Base-by-base conservation (phyloP, 2,888 invertebrate species). In the Lasioglossum lativentre region DNA sequence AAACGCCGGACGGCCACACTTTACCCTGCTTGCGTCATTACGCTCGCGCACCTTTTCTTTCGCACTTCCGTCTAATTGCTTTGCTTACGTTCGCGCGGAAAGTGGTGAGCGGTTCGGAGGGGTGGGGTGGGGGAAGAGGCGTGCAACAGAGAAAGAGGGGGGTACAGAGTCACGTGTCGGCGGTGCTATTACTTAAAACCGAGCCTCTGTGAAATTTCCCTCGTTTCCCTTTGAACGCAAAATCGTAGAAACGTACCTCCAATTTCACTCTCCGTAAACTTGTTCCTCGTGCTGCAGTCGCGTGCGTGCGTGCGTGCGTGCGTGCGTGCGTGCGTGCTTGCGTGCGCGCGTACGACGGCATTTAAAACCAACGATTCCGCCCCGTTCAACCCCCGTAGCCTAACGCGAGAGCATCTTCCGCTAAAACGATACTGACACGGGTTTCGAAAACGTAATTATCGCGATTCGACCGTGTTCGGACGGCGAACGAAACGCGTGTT, bases 1-100 rank as follows among this genome's bases (percentile, higher is more conserved):
- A 93, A 93, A 90, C 84, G 79, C 84, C 80, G 83, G 85, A 83
- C 83, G 89, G 90, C 78, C 91, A 90, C 92, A 89, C 80, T 86
- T 87, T 88, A 85, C 87, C 77, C 84, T 73, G 78, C 66, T 78
- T 75, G 81, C 85, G 74, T 85, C 83, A 80, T 85, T 84, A 82
- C 82, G 73, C 75, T 74, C 81, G 81, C 82, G 70, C 70, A 59
- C 73, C 63, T 84, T 83, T 84, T 88, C 83, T 84, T 88, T 86
- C 83, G 75, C 77, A 83, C 85, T 88, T 78, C 81, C 81, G 87
- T 88, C 90, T 91, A 91, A 91, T 91, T 91, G 86, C 89, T 90
- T 84, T 82, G 90, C 86, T 86, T 84, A 86, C 87, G 80, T 34
- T 47, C 84, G 75, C 75, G 79, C 74, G 68, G 85, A 42, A 80